phyloP scores from a whole-genome alignment of 23 tunicate species.

The Styela clava region DNA sequence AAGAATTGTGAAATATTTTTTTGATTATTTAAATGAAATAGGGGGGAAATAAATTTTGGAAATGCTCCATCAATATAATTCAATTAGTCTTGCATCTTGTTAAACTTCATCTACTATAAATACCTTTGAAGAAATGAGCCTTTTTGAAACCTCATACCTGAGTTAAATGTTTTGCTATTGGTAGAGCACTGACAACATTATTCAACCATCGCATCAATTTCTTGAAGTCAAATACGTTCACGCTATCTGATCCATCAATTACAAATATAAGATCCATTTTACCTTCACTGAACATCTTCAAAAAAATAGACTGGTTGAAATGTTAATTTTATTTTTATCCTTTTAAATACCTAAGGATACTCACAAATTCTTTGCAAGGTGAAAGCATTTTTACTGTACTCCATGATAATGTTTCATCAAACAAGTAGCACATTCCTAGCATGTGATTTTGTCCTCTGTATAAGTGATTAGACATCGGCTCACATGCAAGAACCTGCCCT shows the following conservation, averaged over 20 bases:
- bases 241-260: constrained; percentile 55
- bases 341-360: neutral
- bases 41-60: too few species aligned
- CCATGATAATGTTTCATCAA: constrained; percentile 1
- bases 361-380: constrained; percentile 44
- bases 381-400: constrained; percentile 17
- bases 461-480: constrained; percentile 42
- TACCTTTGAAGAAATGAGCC: too few species aligned
- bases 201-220: constrained; percentile 33
- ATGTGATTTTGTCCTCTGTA: constrained; percentile 43
- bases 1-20: too few species aligned
- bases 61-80: too few species aligned
- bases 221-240: constrained; percentile 19
- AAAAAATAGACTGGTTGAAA: neutral
- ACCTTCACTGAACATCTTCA: constrained; percentile 35
- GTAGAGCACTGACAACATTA: constrained; percentile 49
- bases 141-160: constrained; percentile 46
- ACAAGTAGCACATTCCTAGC: constrained; percentile 49
- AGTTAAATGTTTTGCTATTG: constrained; percentile 25
- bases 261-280: constrained; percentile 49
- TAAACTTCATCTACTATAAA: too few species aligned
- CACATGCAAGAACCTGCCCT: constrained; percentile 53
- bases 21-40: too few species aligned
- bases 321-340: neutral
- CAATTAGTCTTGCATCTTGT: too few species aligned